phyloP scores from a whole-genome alignment of 1,140 invertebrate genomes.

The Drosophila triauraria region DNA sequence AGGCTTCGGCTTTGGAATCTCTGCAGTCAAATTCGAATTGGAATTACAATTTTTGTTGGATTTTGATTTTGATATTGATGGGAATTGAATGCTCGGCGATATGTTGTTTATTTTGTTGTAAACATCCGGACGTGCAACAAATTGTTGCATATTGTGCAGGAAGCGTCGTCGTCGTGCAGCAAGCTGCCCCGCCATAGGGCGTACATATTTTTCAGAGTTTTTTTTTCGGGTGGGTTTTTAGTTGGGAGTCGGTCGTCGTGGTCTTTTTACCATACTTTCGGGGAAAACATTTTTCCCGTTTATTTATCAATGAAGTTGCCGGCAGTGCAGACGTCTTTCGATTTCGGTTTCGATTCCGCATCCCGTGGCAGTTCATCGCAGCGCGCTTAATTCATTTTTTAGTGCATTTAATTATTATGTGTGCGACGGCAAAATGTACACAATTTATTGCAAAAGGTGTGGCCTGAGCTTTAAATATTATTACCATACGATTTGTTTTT shows the following conservation, averaged over 20 bases:
- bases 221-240: conserved; percentile 33
- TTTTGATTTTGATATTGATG: conserved; percentile 58
- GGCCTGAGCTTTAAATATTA: conserved; percentile 51
- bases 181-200: conserved; percentile 56
- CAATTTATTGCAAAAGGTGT: conserved; percentile 80
- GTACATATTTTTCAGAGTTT: conserved; percentile 52
- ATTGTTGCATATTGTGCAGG: conserved; percentile 80
- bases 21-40: conserved; percentile 38
- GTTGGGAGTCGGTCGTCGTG: not conserved
- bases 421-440: conserved; percentile 64
- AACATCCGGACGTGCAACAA: conserved; percentile 81
- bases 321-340: conserved; percentile 69
- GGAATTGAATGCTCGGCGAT: conserved; percentile 32
- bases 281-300: conserved; percentile 56
- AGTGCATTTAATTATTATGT: conserved; percentile 75
- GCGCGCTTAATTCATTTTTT: conserved; percentile 64
- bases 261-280: conserved; percentile 13
- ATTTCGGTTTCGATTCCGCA: conserved; percentile 45
- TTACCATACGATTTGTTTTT: conserved; percentile 44
- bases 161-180: conserved; percentile 51
- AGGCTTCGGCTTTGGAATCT: conserved; percentile 4
- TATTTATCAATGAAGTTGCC: conserved; percentile 81
- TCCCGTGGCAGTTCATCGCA: conserved; percentile 37
- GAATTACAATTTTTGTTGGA: conserved; percentile 42
- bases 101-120: conserved; percentile 79